Evolutionary conservation across 2,888 invertebrate species (phyloP).

Genomic region (Abscondita cerata): DNA sequence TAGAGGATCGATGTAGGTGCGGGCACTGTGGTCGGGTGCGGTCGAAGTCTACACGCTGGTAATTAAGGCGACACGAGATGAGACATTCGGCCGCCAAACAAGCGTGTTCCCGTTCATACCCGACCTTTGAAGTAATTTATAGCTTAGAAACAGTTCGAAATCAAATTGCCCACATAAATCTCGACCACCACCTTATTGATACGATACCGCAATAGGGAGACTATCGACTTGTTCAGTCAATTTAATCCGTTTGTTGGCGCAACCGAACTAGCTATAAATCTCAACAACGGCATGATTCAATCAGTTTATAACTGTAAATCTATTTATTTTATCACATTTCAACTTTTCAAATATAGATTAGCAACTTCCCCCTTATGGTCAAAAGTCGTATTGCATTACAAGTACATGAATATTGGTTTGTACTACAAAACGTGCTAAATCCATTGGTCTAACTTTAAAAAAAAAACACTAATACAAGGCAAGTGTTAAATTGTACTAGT

Average conservation of each 20-base stretch:
- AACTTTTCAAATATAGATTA: background rate
- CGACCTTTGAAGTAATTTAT: slow-evolving; percentile 45
- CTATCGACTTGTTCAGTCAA: slow-evolving; percentile 48
- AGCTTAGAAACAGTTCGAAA: slow-evolving; percentile 46
- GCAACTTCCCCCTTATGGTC: background rate
- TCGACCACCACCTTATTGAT: slow-evolving; percentile 54
- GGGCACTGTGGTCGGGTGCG: slow-evolving; percentile 51
- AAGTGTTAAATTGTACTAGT: too few species aligned
- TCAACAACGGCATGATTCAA: slow-evolving; percentile 24
- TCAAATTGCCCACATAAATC: slow-evolving; percentile 55
- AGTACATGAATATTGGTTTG: too few species aligned
- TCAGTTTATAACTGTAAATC: slow-evolving; percentile 30
- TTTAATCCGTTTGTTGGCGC: slow-evolving; percentile 47
- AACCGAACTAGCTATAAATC: slow-evolving; percentile 34
- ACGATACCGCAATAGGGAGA: slow-evolving; percentile 51
- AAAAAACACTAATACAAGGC: too few species aligned
- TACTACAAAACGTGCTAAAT: too few species aligned
- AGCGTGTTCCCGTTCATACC: slow-evolving; percentile 42
- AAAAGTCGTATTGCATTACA: too few species aligned
- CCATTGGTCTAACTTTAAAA: too few species aligned
- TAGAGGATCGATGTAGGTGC: slow-evolving; percentile 54
- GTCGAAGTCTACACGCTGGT: slow-evolving; percentile 48
- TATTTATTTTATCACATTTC: slow-evolving; percentile 21
- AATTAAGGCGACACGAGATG: slow-evolving; percentile 52
- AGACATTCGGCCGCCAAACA: slow-evolving; percentile 44